These are phyloP conservation scores for Vimba vimba DNA, from an alignment of 2,113 vertebrate species.

Conservation along the genomic window DNA sequence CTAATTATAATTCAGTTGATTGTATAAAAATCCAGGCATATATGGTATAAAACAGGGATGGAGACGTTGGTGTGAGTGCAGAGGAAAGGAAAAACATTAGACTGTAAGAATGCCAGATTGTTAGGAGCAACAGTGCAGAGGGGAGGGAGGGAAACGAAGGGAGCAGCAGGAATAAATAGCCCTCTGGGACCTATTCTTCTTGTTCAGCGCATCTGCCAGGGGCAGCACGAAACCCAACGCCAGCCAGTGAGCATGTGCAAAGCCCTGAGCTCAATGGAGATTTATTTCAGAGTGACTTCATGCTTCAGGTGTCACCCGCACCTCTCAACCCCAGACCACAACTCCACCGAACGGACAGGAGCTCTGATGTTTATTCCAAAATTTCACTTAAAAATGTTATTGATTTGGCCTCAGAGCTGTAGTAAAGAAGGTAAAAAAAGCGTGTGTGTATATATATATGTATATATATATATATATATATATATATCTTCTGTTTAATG, in stretches of 20 bases:
- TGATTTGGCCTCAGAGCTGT: background rate
- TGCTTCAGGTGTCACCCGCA: conserved; percentile 55
- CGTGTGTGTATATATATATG: no score
- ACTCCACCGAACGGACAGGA: background rate
- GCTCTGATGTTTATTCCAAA: background rate
- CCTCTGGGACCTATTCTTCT: conserved; percentile 74
- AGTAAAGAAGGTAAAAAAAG: no score
- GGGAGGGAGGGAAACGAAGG: conserved; percentile 62
- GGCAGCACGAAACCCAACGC: conserved; percentile 52
- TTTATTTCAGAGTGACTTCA: conserved; percentile 65
- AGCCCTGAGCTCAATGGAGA: conserved; percentile 60
- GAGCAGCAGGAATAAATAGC: conserved; percentile 71
- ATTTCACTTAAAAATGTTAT: background rate
- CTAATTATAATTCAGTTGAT: background rate
- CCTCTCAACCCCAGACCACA: background rate
- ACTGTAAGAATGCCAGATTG: conserved; percentile 65
- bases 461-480: no score
- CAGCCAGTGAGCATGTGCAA: conserved; percentile 66
- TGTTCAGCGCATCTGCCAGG: conserved; percentile 58
- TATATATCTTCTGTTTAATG: no score
- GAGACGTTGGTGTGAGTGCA: conserved; percentile 3
- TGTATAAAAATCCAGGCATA: background rate
- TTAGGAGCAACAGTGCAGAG: conserved; percentile 67
- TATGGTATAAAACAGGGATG: background rate
- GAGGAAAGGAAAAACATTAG: conserved; percentile 25